These are phyloP conservation scores for Plumapathes pennacea DNA, from an alignment of 92 coral and sea anemone species.

Conservation along the genomic window DNA sequence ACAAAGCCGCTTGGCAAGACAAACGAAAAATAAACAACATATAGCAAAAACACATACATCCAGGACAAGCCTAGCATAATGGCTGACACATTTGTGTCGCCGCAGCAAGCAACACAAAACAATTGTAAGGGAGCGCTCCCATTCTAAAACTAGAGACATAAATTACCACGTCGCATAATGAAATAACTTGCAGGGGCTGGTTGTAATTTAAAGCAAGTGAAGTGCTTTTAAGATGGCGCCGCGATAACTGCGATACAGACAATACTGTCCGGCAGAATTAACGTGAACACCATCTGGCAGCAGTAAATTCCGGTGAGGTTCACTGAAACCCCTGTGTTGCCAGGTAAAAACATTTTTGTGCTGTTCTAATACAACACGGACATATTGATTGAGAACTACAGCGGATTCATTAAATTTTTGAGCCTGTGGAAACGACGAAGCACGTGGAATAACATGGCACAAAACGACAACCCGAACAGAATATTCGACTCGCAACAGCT, in stretches of 20 bases:
- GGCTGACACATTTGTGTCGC: too few species aligned
- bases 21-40: too few species aligned
- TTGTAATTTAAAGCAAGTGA: slow-evolving; percentile 3
- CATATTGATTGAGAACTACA: slow-evolving; percentile 13
- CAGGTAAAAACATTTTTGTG: slow-evolving; percentile 16
- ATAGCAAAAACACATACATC: too few species aligned
- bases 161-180: too few species aligned
- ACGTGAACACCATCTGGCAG: slow-evolving; percentile 23
- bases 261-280: slow-evolving; percentile 18
- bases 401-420: slow-evolving; percentile 1
- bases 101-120: too few species aligned
- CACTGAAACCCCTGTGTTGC: slow-evolving; percentile 2
- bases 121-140: too few species aligned
- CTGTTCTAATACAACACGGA: slow-evolving; percentile 4
- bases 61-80: too few species aligned
- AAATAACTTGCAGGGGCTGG: too few species aligned
- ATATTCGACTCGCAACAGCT: not conserved
- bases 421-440: slow-evolving; percentile 3
- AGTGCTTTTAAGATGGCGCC: slow-evolving; percentile 22
- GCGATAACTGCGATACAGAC: slow-evolving; percentile 14
- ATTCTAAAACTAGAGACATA: too few species aligned
- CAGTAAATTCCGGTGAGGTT: not conserved
- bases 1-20: too few species aligned
- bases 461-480: slow-evolving; percentile 20
- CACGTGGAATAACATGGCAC: slow-evolving; percentile 39